Evolutionary conservation across 2,113 vertebrate genomes (phyloP).

Genomic region (Heterochromis multidens): DNA sequence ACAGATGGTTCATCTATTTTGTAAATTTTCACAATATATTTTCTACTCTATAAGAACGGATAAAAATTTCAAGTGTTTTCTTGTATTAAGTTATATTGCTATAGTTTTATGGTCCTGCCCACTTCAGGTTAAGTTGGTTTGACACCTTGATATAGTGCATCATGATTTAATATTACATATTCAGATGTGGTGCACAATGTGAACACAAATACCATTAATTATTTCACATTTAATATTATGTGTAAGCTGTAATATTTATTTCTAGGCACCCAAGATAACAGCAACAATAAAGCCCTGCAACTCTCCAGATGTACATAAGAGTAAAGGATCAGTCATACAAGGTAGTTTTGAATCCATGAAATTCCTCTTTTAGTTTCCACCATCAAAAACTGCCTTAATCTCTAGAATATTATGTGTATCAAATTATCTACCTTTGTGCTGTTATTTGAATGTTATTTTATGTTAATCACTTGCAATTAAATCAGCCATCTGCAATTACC

Average conservation of each 20-base stretch:
- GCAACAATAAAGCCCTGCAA: neutral
- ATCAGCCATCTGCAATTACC: constrained; percentile 1
- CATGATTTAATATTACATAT: neutral
- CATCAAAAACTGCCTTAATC: neutral
- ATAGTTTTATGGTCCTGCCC: neutral
- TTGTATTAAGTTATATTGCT: neutral
- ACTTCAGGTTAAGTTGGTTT: neutral
- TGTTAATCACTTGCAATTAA: constrained; percentile 23
- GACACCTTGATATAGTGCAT: neutral
- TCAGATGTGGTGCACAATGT: too few relatives aligned
- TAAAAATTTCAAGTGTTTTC: neutral
- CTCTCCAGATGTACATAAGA: neutral
- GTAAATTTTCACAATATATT: neutral
- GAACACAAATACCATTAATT: neutral
- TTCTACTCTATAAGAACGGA: neutral
- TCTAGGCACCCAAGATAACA: neutral
- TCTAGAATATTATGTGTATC: neutral
- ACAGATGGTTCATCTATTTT: neutral
- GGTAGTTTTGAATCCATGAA: neutral
- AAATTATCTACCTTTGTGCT: neutral
- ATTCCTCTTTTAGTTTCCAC: neutral
- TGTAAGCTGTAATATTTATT: neutral
- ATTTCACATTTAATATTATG: neutral
- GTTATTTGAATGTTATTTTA: neutral
- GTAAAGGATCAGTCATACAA: neutral